These are phyloP conservation scores for Zingel zingel DNA, from an alignment of 2,113 vertebrate species.

Conservation along the genomic window DNA sequence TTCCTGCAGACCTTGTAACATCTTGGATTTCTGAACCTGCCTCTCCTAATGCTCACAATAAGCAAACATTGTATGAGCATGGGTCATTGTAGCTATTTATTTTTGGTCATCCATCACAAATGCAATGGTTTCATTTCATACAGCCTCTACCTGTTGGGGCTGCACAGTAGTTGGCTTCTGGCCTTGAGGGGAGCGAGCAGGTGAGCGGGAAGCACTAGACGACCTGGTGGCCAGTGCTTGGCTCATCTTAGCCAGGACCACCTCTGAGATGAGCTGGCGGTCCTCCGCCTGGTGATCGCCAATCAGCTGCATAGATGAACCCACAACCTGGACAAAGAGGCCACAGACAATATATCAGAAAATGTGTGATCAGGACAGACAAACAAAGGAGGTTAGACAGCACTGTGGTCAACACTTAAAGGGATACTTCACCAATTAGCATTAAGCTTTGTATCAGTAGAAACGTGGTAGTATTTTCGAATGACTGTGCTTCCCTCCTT, in stretches of 20 bases:
- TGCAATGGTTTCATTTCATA: not conserved
- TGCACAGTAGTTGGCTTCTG: conserved; percentile 87
- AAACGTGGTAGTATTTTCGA: too few species aligned
- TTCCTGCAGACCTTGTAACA: not conserved
- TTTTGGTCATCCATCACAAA: not conserved
- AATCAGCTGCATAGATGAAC: conserved; percentile 96
- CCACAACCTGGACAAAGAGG: conserved; percentile 89
- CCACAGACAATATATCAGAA: not conserved
- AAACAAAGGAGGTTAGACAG: not conserved
- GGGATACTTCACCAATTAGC: too few species aligned
- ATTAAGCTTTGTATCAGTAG: too few species aligned
- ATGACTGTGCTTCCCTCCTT: too few species aligned
- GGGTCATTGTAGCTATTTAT: not conserved
- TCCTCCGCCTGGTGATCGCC: conserved; percentile 97
- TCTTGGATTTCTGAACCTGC: not conserved
- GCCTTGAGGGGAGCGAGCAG: conserved; percentile 90
- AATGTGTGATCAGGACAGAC: not conserved
- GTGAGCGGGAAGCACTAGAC: conserved; percentile 72
- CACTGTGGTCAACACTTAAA: not conserved
- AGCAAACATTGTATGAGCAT: not conserved
- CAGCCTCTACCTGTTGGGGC: conserved; percentile 90
- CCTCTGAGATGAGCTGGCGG: conserved; percentile 93
- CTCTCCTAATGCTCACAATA: not conserved
- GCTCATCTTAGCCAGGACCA: conserved; percentile 94
- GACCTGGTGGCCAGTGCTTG: conserved; percentile 85